Evolutionary conservation across 92 coral and sea anemone genomes (phyloP).

Genomic region (Zoanthus sociatus): DNA sequence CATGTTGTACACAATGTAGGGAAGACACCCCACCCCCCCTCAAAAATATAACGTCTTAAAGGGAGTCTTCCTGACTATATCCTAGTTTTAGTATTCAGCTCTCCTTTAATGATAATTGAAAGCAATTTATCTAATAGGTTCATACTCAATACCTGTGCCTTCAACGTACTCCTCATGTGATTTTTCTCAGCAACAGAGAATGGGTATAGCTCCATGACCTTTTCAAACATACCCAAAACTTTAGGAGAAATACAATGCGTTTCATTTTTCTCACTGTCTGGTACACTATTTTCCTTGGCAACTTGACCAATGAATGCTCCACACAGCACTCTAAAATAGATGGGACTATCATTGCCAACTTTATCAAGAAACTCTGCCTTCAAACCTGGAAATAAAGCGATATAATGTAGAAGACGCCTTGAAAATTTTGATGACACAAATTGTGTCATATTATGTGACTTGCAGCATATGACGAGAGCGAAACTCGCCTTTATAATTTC

Average conservation of each 20-base stretch:
- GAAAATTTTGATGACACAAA: no score
- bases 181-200: conserved; percentile 23
- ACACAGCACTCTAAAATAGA: not conserved
- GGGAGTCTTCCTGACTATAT: no score
- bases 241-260: not conserved
- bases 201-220: conserved; percentile 23
- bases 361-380: not conserved
- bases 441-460: no score
- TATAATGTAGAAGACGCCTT: no score
- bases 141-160: conserved; percentile 32
- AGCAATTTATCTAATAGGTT: no score
- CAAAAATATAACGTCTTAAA: no score
- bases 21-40: no score
- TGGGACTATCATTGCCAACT: not conserved
- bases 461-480: no score
- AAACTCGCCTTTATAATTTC: no score
- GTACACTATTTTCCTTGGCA: not conserved
- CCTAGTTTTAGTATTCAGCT: no score
- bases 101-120: no score
- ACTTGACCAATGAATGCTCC: conserved; percentile 14
- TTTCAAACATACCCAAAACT: not conserved
- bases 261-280: not conserved
- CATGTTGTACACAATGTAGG: no score
- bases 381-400: not conserved
- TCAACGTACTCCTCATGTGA: conserved; percentile 25